These are phyloP conservation scores for Sebastiscus albofasciatus DNA, from an alignment of 2,797 vertebrate species.

Conservation along the genomic window DNA sequence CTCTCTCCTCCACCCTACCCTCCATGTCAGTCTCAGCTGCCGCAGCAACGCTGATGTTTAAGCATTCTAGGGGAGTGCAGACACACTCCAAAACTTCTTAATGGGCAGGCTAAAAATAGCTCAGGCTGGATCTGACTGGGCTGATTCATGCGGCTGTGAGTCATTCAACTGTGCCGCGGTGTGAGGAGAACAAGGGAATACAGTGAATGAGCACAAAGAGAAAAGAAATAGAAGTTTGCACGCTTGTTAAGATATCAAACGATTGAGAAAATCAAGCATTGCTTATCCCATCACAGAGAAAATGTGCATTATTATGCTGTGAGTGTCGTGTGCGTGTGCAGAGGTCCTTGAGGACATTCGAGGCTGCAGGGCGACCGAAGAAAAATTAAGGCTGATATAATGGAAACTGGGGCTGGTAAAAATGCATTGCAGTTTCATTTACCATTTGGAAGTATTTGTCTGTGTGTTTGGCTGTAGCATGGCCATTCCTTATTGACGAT, in stretches of 20 bases:
- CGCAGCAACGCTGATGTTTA: slow-evolving; percentile 75
- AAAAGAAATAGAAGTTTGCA: slow-evolving; percentile 61
- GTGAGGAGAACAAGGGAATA: slow-evolving; percentile 51
- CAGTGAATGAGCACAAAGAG: slow-evolving; percentile 51
- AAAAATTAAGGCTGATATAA: slow-evolving; percentile 12
- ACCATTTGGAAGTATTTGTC: slow-evolving; percentile 6
- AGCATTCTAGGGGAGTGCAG: slow-evolving; percentile 79
- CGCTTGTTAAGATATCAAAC: slow-evolving; percentile 54
- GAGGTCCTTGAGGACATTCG: slow-evolving; percentile 24
- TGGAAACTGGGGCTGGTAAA: slow-evolving; percentile 8
- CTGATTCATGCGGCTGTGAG: slow-evolving; percentile 85
- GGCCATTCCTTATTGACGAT: neutral
- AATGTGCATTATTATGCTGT: slow-evolving; percentile 8
- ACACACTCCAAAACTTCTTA: slow-evolving; percentile 85
- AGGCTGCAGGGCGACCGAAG: slow-evolving; percentile 11
- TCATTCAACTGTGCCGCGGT: slow-evolving; percentile 77
- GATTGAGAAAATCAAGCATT: slow-evolving; percentile 31
- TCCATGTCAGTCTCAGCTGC: slow-evolving; percentile 62
- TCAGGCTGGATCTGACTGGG: slow-evolving; percentile 77
- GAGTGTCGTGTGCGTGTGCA: neutral
- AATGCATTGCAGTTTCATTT: neutral
- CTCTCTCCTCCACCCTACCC: slow-evolving; percentile 1
- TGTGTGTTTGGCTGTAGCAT: neutral
- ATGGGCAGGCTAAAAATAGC: slow-evolving; percentile 84
- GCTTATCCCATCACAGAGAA: slow-evolving; percentile 30